Conservation (phyloP, 2,888 invertebrate species). For the Hymenopus coronatus region DNA sequence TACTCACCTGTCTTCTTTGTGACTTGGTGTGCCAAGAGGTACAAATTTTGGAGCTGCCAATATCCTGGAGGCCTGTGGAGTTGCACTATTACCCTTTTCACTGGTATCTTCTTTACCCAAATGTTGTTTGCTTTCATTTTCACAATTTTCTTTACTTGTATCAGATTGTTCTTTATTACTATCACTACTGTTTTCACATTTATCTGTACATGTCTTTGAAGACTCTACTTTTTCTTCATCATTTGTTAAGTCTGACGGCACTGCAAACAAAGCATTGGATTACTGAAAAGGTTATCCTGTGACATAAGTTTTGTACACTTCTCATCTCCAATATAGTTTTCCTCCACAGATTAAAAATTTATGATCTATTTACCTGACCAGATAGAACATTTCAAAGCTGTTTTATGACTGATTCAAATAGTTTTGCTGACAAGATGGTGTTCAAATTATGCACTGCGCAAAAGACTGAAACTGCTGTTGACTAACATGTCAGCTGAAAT, state of each 20-base stretch:
- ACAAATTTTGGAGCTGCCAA: slow-evolving; percentile 29
- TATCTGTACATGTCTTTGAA: background rate
- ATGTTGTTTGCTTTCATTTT: background rate
- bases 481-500: too few relatives aligned
- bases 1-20: slow-evolving; percentile 31
- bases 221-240: background rate
- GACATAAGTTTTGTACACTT: too few relatives aligned
- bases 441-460: too few relatives aligned
- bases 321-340: too few relatives aligned
- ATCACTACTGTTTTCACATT: background rate
- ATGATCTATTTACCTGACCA: too few relatives aligned
- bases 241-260: background rate
- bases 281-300: too few relatives aligned
- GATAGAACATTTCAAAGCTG: too few relatives aligned
- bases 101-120: background rate
- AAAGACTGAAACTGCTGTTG: too few relatives aligned
- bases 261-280: background rate
- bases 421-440: too few relatives aligned
- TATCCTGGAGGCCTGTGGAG: background rate
- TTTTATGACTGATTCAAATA: too few relatives aligned
- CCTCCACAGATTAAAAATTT: too few relatives aligned
- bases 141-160: background rate
- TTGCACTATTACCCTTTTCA: background rate
- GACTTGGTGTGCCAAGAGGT: slow-evolving; percentile 30
- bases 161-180: background rate